Base-by-base conservation (phyloP, 2,888 invertebrate species). In the Gnatocerus cornutus region DNA sequence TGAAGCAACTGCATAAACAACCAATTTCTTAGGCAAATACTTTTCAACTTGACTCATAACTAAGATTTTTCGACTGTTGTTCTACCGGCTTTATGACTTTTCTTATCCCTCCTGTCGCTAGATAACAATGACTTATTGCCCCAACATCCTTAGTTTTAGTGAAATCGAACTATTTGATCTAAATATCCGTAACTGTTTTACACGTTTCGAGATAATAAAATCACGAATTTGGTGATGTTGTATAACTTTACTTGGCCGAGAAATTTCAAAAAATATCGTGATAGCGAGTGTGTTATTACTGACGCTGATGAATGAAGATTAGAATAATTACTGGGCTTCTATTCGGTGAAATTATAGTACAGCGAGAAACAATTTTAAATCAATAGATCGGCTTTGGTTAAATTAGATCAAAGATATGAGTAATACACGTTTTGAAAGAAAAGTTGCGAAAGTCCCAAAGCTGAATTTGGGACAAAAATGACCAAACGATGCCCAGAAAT, bases 71-170 rank as follows among this genome's bases (percentile, higher is more conserved):
- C 29, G 10, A 21, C 21, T 13, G 53, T 37, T 37, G 9, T 37
- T 37, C 6, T 21, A 21, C 9, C 4, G 53, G 30, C 33, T 53
- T 16, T 30, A 21, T 33, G 29, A 37, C 29, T 13, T 53, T 53
- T 9, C 33, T 53, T 37, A 29, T 53, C 33, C 53, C 33, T 53
- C 10, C 30, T 12, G 29, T 10, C 8, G 12, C 7, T 9, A 37
- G 39, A 55, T 55, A 55, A 39, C 39, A 7, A 21, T 55, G 55
- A 55, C 3, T 55, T 55, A 55, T 39, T 14, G 33, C 39, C 55
- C 14, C 33, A 39, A 39, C 37, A 39, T 37, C 4, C 37, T 37
- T 45, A 14, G 12, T 10, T 45, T 45, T 13, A 3, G 21, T 45
- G 3, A 4, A 45, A 45, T 37, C 37, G n/a, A 37, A 7, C 37